Evolutionary conservation across 2,797 vertebrate species (phyloP).

Genomic region (Hirundo rustica): DNA sequence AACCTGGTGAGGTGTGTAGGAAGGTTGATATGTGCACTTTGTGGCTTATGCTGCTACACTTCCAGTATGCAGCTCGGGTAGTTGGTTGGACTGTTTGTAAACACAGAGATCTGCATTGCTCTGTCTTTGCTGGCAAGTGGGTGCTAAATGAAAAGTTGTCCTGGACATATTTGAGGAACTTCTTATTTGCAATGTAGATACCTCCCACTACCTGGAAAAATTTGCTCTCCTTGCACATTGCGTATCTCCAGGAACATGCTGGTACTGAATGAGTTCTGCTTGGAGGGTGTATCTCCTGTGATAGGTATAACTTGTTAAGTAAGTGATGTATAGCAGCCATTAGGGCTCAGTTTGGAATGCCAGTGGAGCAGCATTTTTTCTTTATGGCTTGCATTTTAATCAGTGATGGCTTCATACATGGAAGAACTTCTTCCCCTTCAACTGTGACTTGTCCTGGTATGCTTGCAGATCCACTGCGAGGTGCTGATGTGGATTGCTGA

Average conservation of each 20-base stretch:
- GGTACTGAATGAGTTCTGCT: background rate
- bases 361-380: background rate
- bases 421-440: background rate
- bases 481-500: background rate
- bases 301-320: background rate
- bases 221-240: background rate
- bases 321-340: background rate
- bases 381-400: background rate
- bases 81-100: background rate
- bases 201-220: background rate
- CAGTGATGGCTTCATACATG: background rate
- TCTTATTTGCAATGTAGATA: background rate
- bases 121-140: background rate
- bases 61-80: background rate
- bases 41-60: background rate
- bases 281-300: background rate
- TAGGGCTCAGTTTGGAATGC: background rate
- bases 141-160: background rate
- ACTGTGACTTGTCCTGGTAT: background rate
- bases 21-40: background rate
- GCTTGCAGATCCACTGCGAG: background rate
- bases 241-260: background rate
- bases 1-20: background rate
- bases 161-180: background rate
- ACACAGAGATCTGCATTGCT: background rate